phyloP scores from a whole-genome alignment of 2,113 vertebrate genomes.

The Leuciscus idus region DNA sequence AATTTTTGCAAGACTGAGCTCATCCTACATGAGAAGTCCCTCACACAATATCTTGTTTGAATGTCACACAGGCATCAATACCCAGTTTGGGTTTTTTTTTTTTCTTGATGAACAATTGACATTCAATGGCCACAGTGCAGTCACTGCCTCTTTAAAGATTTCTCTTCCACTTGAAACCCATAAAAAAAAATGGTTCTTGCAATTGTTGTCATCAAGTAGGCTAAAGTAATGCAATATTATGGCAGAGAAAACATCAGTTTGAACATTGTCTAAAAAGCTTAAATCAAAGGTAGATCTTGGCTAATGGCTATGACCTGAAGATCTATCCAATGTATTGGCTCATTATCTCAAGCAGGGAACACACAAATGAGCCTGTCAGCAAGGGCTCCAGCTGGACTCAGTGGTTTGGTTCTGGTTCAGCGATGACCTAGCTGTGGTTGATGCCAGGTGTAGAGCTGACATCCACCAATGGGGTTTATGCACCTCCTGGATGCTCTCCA shows the following conservation, averaged over 20 bases:
- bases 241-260: neutral
- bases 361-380: neutral
- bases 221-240: neutral
- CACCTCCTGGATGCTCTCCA: conserved; percentile 4
- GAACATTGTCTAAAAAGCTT: neutral
- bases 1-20: neutral
- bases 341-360: conserved; percentile 13
- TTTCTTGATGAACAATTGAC: neutral
- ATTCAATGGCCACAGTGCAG: neutral
- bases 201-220: neutral
- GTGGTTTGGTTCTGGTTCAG: conserved; percentile 26
- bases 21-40: neutral
- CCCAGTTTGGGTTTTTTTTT: neutral
- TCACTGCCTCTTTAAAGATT: neutral
- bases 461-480: conserved; percentile 25
- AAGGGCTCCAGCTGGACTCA: conserved; percentile 20
- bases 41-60: neutral
- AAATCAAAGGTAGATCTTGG: neutral
- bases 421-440: conserved; percentile 23
- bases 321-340: neutral
- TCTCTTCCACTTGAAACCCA: neutral
- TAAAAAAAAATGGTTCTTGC: neutral
- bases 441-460: conserved; percentile 30
- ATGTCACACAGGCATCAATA: conserved; percentile 19
- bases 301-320: neutral